These are phyloP conservation scores for Aphidius gifuensis DNA, from an alignment of 1,140 invertebrate genomes.

Conservation along the genomic window DNA sequence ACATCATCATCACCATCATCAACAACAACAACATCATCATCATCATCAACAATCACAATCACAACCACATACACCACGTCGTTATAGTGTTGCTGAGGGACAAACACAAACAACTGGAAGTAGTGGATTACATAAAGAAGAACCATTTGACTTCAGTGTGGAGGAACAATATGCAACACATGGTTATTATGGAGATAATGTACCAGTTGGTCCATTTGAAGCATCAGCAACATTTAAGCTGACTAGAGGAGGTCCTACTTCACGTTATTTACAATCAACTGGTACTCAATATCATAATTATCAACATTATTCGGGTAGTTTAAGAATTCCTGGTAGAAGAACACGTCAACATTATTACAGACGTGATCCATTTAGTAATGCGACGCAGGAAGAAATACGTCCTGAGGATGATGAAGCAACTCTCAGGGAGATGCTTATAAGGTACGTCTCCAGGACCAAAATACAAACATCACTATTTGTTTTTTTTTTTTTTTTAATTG, in stretches of 20 bases:
- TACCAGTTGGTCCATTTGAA: slow-evolving; percentile 41
- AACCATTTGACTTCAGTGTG: slow-evolving; percentile 41
- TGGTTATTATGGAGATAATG: slow-evolving; percentile 43
- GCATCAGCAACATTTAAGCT: slow-evolving; percentile 50
- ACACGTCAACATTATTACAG: slow-evolving; percentile 42
- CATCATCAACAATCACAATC: background rate
- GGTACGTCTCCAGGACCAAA: slow-evolving; percentile 56
- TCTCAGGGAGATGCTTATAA: slow-evolving; percentile 82
- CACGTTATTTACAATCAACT: slow-evolving; percentile 47
- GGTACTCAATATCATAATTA: slow-evolving; percentile 41
- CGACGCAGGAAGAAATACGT: slow-evolving; percentile 62
- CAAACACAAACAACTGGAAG: too few relatives aligned
- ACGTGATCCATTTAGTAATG: slow-evolving; percentile 55
- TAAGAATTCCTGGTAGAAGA: slow-evolving; percentile 29
- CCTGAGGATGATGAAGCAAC: slow-evolving; percentile 75
- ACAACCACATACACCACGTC: slow-evolving; percentile 1
- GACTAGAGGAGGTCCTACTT: slow-evolving; percentile 49
- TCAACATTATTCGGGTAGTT: slow-evolving; percentile 29
- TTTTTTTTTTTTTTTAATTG: too few relatives aligned
- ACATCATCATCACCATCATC: slow-evolving; percentile 23
- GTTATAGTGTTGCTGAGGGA: too few relatives aligned
- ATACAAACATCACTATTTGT: too few relatives aligned
- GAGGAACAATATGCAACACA: slow-evolving; percentile 48
- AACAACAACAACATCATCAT: slow-evolving; percentile 12
- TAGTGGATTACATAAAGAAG: slow-evolving; percentile 10